Percentiles rank a stretch among this genome's conserved stretches.
Evolutionary conservation across 2,113 vertebrate genomes (phyloP).

Genomic region (Pangasianodon gigas): DNA sequence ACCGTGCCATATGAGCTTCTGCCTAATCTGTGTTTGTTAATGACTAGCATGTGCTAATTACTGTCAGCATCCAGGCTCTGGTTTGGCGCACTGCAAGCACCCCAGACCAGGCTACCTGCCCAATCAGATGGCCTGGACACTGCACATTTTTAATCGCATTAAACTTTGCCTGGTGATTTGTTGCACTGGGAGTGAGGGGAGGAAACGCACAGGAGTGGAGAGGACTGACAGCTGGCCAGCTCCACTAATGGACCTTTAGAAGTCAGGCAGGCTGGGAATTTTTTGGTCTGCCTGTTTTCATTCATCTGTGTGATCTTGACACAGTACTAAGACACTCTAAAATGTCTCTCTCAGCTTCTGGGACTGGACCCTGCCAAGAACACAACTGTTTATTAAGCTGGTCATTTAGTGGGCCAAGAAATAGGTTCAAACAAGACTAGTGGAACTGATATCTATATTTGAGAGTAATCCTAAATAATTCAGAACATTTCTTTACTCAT

Average conservation of each 20-base stretch:
- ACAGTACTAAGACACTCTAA: slow-evolving; percentile 47
- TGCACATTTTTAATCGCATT: slow-evolving; percentile 67
- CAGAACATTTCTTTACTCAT: background rate
- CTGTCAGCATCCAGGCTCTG: slow-evolving; percentile 76
- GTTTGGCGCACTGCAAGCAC: slow-evolving; percentile 54
- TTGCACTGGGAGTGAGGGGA: slow-evolving; percentile 55
- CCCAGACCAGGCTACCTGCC: slow-evolving; percentile 68
- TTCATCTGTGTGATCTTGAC: slow-evolving; percentile 60
- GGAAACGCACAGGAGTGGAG: slow-evolving; percentile 33
- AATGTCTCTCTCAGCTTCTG: slow-evolving; percentile 39
- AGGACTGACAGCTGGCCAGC: slow-evolving; percentile 64
- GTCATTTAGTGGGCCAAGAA: slow-evolving; percentile 39
- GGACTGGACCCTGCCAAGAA: slow-evolving; percentile 44
- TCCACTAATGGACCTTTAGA: slow-evolving; percentile 58
- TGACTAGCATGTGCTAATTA: slow-evolving; percentile 98
- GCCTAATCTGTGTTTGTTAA: slow-evolving; percentile 91
- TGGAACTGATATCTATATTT: slow-evolving; percentile 32
- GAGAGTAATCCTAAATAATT: background rate
- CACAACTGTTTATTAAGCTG: slow-evolving; percentile 29
- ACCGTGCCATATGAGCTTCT: slow-evolving; percentile 83
- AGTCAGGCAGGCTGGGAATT: slow-evolving; percentile 50
- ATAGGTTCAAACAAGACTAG: slow-evolving; percentile 22
- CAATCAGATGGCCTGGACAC: slow-evolving; percentile 63
- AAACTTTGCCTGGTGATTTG: slow-evolving; percentile 66
- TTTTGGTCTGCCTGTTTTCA: slow-evolving; percentile 59